Percentiles rank a stretch among this genome's conserved stretches.
Conservation (phyloP, 92 coral and sea anemone species). For the Heliopora coerulea region DNA sequence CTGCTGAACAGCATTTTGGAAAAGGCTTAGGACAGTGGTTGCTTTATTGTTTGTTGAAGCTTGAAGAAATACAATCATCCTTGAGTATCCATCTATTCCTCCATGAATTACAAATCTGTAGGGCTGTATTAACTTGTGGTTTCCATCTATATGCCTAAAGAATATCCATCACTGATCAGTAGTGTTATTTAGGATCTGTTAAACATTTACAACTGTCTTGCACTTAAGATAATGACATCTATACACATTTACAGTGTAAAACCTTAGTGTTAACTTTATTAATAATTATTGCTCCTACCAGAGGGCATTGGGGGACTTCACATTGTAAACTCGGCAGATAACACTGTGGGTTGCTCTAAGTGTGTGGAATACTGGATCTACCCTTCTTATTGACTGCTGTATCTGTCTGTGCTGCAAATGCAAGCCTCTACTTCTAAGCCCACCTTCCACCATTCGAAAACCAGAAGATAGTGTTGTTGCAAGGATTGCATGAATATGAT, state of each 20-base stretch:
- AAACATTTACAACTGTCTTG: background rate
- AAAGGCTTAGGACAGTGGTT: constrained; percentile 43
- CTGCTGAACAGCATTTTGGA: constrained; percentile 43
- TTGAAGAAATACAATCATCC: constrained; percentile 50
- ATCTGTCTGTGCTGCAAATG: background rate
- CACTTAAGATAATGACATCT: too few species aligned
- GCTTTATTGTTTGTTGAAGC: constrained; percentile 62
- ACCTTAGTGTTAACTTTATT: background rate
- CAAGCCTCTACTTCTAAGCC: constrained; percentile 5
- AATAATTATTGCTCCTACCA: constrained; percentile 5
- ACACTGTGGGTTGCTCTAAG: constrained; percentile 25
- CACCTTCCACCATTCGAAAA: constrained; percentile 10
- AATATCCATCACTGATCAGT: background rate
- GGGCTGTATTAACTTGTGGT: constrained; percentile 56
- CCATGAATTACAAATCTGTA: constrained; percentile 67
- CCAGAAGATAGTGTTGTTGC: background rate
- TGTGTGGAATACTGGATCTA: constrained; percentile 14
- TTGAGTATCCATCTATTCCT: constrained; percentile 63
- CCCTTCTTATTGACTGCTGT: constrained; percentile 10
- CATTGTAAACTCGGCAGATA: constrained; percentile 35
- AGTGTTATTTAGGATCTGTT: background rate
- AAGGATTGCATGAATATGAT: background rate
- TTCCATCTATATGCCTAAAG: constrained; percentile 12
- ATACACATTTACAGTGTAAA: too few species aligned
- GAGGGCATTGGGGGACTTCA: constrained; percentile 34